phyloP scores from a whole-genome alignment of 2,797 vertebrate genomes.

The Chanos chanos region DNA sequence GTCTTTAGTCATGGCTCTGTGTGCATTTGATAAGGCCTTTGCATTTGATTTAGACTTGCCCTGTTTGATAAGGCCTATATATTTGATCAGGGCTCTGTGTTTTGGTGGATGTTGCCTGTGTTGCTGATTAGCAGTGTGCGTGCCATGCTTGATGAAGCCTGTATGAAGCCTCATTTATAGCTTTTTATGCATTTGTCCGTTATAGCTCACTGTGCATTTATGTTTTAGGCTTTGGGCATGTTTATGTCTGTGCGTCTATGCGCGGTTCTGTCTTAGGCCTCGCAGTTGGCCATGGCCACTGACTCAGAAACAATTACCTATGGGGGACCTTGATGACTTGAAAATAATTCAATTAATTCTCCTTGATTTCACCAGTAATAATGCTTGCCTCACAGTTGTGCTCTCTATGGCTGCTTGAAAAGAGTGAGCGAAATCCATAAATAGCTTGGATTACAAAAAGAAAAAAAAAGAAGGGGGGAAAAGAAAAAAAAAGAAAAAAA shows the following conservation, averaged over 20 bases:
- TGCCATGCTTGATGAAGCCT: conserved; percentile 45
- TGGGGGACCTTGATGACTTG: conserved; percentile 66
- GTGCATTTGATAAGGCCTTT: conserved; percentile 58
- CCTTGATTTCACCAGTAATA: conserved; percentile 75
- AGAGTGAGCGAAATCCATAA: conserved; percentile 4
- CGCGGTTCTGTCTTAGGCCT: conserved; percentile 11
- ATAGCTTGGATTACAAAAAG: background rate
- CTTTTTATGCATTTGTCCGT: conserved; percentile 43
- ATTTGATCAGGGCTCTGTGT: conserved; percentile 53
- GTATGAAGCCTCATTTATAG: conserved; percentile 30
- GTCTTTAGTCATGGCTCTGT: conserved; percentile 57
- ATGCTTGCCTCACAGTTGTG: conserved; percentile 58
- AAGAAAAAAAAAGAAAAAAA: conserved; percentile 10
- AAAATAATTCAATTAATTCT: conserved; percentile 77
- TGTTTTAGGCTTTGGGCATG: conserved; percentile 33
- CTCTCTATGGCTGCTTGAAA: conserved; percentile 43
- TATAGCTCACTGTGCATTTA: conserved; percentile 31
- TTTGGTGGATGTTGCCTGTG: background rate
- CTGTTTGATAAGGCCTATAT: conserved; percentile 42
- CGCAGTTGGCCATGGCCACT: conserved; percentile 61
- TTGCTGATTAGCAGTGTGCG: conserved; percentile 22
- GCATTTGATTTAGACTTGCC: conserved; percentile 46
- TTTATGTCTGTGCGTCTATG: conserved; percentile 17
- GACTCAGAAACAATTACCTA: conserved; percentile 76
- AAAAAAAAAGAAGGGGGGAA: background rate